These are phyloP conservation scores for Tiliacea citrago DNA, from an alignment of 2,888 invertebrate genomes.

Conservation along the genomic window DNA sequence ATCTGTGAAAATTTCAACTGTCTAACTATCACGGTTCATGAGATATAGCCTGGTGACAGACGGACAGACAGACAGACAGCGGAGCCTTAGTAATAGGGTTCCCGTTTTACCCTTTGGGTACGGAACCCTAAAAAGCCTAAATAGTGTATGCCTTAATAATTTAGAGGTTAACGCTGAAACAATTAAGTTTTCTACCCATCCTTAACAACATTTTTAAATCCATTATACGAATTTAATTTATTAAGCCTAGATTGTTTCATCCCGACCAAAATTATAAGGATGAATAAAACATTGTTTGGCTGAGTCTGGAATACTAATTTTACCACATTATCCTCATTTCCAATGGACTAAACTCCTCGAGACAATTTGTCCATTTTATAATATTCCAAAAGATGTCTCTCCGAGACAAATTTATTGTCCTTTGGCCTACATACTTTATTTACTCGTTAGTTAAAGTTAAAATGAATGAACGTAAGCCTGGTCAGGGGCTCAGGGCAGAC, in stretches of 20 bases:
- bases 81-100: too few relatives aligned
- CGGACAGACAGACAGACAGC: too few relatives aligned
- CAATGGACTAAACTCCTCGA: background rate
- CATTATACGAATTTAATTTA: background rate
- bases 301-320: conserved; percentile 32
- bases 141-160: too few relatives aligned
- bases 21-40: too few relatives aligned
- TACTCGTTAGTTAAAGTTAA: background rate
- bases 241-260: conserved; percentile 19
- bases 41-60: too few relatives aligned
- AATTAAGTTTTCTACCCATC: too few relatives aligned
- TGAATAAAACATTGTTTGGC: conserved; percentile 35
- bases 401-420: background rate
- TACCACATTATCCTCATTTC: conserved; percentile 1
- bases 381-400: background rate
- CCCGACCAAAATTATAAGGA: conserved; percentile 10
- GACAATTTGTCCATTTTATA: background rate
- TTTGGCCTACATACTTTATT: background rate
- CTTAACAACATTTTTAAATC: background rate
- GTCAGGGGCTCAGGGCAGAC: background rate
- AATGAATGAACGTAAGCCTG: background rate
- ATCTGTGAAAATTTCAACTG: too few relatives aligned
- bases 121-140: too few relatives aligned
- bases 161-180: too few relatives aligned
- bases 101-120: too few relatives aligned